phyloP scores from a whole-genome alignment of 2,797 vertebrate genomes.

The Malurus splendens region DNA sequence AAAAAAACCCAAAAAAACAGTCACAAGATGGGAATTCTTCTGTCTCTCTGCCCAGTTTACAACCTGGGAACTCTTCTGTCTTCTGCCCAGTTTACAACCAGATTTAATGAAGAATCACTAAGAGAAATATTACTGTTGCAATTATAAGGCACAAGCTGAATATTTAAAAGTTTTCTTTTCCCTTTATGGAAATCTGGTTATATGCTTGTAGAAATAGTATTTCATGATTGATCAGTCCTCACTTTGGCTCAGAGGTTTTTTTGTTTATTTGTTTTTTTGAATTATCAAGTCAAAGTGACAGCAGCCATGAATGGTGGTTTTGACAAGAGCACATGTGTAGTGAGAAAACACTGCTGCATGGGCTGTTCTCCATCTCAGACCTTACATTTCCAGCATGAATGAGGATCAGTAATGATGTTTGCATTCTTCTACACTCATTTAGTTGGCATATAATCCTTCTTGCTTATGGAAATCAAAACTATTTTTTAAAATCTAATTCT shows the following conservation, averaged over 20 bases:
- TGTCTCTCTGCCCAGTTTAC: neutral
- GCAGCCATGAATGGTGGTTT: neutral
- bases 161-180: neutral
- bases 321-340: neutral
- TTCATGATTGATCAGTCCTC: neutral
- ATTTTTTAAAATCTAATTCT: neutral
- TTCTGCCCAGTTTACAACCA: neutral
- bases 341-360: neutral
- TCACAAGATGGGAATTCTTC: neutral
- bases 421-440: neutral
- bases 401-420: neutral
- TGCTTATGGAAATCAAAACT: neutral
- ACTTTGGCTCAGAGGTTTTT: neutral
- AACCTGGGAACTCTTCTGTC: neutral
- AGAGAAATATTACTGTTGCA: neutral
- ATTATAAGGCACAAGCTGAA: neutral
- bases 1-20: neutral
- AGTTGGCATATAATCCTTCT: neutral
- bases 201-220: neutral
- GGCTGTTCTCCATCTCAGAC: neutral
- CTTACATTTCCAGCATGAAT: neutral
- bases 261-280: neutral
- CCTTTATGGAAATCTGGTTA: neutral
- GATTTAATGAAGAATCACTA: neutral
- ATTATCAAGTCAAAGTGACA: neutral